Evolutionary conservation across 2,113 vertebrate genomes (phyloP), one percentile per base, ranked within the genome.

Genomic region (Aythya baeri): DNA sequence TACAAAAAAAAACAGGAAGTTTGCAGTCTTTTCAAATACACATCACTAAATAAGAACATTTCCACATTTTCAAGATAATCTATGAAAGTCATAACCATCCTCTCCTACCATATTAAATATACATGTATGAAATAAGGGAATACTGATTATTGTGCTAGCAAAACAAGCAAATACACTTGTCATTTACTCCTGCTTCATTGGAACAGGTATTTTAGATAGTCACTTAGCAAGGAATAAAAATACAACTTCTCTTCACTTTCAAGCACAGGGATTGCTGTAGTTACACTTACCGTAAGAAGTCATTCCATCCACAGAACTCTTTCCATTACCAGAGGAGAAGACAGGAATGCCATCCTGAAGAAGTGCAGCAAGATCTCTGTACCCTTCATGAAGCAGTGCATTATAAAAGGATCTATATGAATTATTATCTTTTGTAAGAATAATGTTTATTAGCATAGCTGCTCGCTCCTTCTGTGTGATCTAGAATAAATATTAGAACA

Each of bases 361-460:
- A 94, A 99, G 97, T 0, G 81, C 97, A 71, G 99, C 99, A 92
- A 99, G 98, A 96, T 99, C 99, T 80, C 98, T 96, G 81, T 99
- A 99, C 3, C 98, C 97, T 97, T 99, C 99, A 2, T 98, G 98
- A 57, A 99, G 95, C 5, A 99, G 94, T 38, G 99, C 99, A 50
- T 99, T 99, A 97, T 99, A 99, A 97, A 99, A 99, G 15, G 99
- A 99, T 96, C 99, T 97, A 62, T 99, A 99, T 16, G 98, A 97
- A 59, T 94, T 89, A 96, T 99, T 99, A 97, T 99, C 98, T 96
- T 99, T 99, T 58, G 77, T 94, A 88, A 99, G 98, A 89, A 99
- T 97, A 62, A 98, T 90, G 79, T 98, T 98, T 83, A 99, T 93
- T 79, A 99, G 95, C 43, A 97, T 96, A 77, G 97, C 97, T 52